These are phyloP conservation scores for Gymnoscopelus microlampas DNA, from an alignment of 2,797 vertebrate species.

Conservation along the genomic window DNA sequence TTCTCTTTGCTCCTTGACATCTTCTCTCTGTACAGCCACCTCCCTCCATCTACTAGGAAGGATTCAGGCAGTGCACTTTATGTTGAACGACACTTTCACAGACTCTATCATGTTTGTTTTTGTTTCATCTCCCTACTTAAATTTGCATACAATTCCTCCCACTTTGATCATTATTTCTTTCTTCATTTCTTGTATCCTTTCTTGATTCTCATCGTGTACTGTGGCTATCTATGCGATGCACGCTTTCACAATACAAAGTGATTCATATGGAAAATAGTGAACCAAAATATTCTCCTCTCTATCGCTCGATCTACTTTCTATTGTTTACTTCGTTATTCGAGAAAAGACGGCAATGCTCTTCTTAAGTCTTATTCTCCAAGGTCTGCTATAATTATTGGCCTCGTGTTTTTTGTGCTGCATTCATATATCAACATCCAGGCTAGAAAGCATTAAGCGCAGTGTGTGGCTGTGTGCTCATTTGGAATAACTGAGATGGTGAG, in stretches of 20 bases:
- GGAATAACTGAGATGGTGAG: slow-evolving; percentile 18
- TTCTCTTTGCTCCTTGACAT: too few species aligned
- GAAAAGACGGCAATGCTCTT: too few species aligned
- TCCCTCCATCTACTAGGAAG: too few species aligned
- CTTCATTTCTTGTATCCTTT: not conserved
- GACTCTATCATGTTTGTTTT: too few species aligned
- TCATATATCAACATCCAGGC: slow-evolving; percentile 39
- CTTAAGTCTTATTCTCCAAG: not conserved
- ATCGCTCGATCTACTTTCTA: not conserved
- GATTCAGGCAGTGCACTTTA: too few species aligned
- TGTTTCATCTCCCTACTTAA: not conserved
- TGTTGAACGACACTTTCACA: too few species aligned
- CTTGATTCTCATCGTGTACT: not conserved
- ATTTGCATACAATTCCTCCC: too few species aligned
- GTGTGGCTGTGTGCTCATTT: slow-evolving; percentile 43
- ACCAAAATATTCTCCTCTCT: not conserved
- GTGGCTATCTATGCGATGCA: too few species aligned
- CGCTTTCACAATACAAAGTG: too few species aligned
- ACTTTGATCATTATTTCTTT: not conserved
- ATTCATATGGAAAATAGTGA: too few species aligned
- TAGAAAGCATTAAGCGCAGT: slow-evolving; percentile 8
- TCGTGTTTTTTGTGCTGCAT: slow-evolving; percentile 17
- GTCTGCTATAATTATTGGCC: slow-evolving; percentile 21
- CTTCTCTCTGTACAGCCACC: too few species aligned
- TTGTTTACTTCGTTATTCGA: not conserved